Conservation (phyloP, 2,888 invertebrate species). For the Holacanthella duospinosa region DNA sequence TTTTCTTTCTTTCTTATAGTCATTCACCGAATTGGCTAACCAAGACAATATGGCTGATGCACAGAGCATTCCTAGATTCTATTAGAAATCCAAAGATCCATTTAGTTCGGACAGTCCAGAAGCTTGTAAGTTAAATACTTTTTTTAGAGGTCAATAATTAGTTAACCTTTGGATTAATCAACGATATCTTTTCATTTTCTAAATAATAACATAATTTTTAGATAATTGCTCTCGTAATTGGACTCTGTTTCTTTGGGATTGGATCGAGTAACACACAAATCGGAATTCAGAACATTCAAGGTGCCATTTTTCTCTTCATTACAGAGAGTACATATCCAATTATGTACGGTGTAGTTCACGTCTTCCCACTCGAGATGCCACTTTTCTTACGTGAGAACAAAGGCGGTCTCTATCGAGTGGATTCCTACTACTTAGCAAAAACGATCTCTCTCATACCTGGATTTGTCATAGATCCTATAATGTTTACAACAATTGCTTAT, state of each 20-base stretch:
- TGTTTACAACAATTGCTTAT: conserved; percentile 73
- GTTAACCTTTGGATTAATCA: not conserved
- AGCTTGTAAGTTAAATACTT: conserved; percentile 54
- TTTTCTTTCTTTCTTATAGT: conserved; percentile 41
- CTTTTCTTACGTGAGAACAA: conserved; percentile 68
- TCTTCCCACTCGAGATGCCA: conserved; percentile 71
- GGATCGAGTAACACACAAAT: conserved; percentile 53
- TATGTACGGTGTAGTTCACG: conserved; percentile 77
- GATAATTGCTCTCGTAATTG: conserved; percentile 62
- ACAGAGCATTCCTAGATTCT: conserved; percentile 61
- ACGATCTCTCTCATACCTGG: conserved; percentile 73
- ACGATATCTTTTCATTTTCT: not conserved
- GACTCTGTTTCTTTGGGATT: conserved; percentile 72
- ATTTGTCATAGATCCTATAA: conserved; percentile 65
- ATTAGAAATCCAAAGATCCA: conserved; percentile 57
- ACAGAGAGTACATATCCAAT: conserved; percentile 83
- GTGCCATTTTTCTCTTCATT: conserved; percentile 74
- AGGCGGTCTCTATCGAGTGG: conserved; percentile 69
- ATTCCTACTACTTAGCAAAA: conserved; percentile 68
- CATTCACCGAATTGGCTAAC: conserved; percentile 57
- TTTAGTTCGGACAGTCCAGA: conserved; percentile 50
- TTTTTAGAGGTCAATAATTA: no score
- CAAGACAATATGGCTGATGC: conserved; percentile 63
- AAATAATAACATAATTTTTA: conserved; percentile 44
- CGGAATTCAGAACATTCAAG: conserved; percentile 79